Evolutionary conservation across 1,140 invertebrate species (phyloP), one percentile per base, ranked within the genome.

Genomic region (Hyphantria cunea): DNA sequence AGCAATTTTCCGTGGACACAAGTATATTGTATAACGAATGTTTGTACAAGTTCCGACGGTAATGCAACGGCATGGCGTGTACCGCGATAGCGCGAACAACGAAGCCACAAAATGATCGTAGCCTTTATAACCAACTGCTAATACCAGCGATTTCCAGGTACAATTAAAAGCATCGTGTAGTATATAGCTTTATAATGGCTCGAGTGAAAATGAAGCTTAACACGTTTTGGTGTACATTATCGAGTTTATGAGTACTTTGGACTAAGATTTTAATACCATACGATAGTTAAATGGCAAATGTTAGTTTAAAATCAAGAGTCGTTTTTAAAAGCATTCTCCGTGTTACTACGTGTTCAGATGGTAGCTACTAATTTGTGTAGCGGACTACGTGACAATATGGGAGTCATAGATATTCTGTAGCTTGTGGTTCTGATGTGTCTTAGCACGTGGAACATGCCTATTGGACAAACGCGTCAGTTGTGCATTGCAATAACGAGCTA

Each of bases 401-500:
- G 42, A 45, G 45, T 67, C 66, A 74, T 74, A 76, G 73, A 68
- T 44, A 9, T 56, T 45, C 11, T 59, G 64, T 62, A 68, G 62
- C 68, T 63, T 69, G 70, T 77, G 72, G 72, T 70, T 66, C 42
- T 76, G 82, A n/a, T n/a, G n/a, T n/a, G n/a, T n/a, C n/a, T n/a
- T 81, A 80, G 80, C 80, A 82, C 72, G 72, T 78, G 76, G 65
- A 66, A 68, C 44, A 14, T 32, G 25, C 49, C n/a, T n/a, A n/a
- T n/a, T n/a, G n/a, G n/a, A n/a, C n/a, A n/a, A n/a, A 50, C 74
- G 76, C 80, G 80, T 77, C 84, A 84, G 78, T 80, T 88, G 82
- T 67, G 76, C 68, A 74, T 73, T 72, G 82, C 78, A 87, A 82
- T 84, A 82, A 84, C 81, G 74, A 51, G 70, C 71, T 73, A 79